Conservation (phyloP, 2,888 invertebrate genomes). For the Ceratothoa steindachneri region DNA sequence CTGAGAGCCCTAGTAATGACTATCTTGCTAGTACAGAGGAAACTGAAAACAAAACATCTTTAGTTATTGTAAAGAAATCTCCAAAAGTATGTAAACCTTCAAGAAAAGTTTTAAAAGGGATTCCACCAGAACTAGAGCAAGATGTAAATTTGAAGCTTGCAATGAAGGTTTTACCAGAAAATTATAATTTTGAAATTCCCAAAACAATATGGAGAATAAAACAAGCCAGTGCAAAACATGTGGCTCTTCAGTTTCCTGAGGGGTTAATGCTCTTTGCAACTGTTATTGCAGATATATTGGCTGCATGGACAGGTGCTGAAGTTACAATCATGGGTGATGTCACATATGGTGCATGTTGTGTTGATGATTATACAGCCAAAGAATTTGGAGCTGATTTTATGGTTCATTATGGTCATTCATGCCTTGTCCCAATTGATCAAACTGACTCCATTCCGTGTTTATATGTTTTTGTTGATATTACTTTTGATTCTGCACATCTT, state of each 20-base stretch:
- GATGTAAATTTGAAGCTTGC: slow-evolving; percentile 69
- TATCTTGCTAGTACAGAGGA: no score
- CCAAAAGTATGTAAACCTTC: slow-evolving; percentile 32
- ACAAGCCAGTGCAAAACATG: slow-evolving; percentile 74
- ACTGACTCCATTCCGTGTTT: slow-evolving; percentile 81
- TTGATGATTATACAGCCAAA: slow-evolving; percentile 91
- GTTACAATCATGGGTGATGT: slow-evolving; percentile 97
- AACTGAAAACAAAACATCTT: background rate
- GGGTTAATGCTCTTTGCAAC: slow-evolving; percentile 87
- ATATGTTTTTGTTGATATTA: slow-evolving; percentile 97
- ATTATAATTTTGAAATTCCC: slow-evolving; percentile 96
- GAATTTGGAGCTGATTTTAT: slow-evolving; percentile 84
- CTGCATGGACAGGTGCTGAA: slow-evolving; percentile 73
- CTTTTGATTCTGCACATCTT: slow-evolving; percentile 89
- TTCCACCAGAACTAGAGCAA: slow-evolving; percentile 73
- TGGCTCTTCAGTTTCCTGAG: slow-evolving; percentile 96
- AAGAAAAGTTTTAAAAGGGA: slow-evolving; percentile 66
- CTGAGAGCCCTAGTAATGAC: no score
- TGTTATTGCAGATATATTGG: slow-evolving; percentile 86
- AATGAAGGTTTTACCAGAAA: slow-evolving; percentile 72
- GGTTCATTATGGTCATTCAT: slow-evolving; percentile 95
- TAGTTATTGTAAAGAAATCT: background rate
- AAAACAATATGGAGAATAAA: slow-evolving; percentile 96
- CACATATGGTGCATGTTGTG: slow-evolving; percentile 97
- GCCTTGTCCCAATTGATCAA: slow-evolving; percentile 82